Evolutionary conservation across 2,113 vertebrate species (phyloP).

Genomic region (Zeus faber): DNA sequence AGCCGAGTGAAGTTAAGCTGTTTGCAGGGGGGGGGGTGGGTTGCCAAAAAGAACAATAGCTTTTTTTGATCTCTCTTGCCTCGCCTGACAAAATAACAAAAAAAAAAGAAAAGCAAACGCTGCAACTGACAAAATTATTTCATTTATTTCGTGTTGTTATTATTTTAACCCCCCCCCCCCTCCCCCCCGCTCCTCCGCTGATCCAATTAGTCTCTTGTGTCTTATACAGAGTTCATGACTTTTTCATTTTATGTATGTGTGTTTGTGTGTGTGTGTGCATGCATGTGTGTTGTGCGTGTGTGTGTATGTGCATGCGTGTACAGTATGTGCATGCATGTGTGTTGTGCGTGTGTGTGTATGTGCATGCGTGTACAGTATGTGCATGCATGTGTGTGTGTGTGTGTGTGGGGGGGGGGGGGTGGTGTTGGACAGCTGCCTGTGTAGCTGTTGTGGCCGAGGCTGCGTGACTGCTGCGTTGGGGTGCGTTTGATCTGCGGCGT

Average conservation of each 20-base stretch:
- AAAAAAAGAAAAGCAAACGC: background rate
- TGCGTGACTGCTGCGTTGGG: too few relatives aligned
- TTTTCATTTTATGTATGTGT: too few relatives aligned
- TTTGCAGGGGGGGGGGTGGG: too few relatives aligned
- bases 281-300: background rate
- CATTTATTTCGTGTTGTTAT: background rate
- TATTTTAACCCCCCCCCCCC: background rate
- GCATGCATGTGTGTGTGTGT: background rate
- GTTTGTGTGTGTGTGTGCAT: too few relatives aligned
- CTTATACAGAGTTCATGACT: background rate
- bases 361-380: too few relatives aligned
- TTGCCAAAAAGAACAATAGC: background rate
- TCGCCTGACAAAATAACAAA: background rate
- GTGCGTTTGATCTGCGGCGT: background rate
- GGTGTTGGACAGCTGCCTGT: too few relatives aligned
- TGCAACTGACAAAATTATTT: background rate
- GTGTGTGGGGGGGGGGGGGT: background rate
- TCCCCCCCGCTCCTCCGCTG: too few relatives aligned
- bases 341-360: background rate
- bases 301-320: too few relatives aligned
- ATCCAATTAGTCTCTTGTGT: background rate
- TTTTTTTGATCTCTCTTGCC: background rate
- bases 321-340: background rate
- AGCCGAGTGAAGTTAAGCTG: too few relatives aligned
- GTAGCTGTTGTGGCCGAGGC: too few relatives aligned